phyloP scores from a whole-genome alignment of 2,113 vertebrate species.

The Odontophorus gujanensis region DNA sequence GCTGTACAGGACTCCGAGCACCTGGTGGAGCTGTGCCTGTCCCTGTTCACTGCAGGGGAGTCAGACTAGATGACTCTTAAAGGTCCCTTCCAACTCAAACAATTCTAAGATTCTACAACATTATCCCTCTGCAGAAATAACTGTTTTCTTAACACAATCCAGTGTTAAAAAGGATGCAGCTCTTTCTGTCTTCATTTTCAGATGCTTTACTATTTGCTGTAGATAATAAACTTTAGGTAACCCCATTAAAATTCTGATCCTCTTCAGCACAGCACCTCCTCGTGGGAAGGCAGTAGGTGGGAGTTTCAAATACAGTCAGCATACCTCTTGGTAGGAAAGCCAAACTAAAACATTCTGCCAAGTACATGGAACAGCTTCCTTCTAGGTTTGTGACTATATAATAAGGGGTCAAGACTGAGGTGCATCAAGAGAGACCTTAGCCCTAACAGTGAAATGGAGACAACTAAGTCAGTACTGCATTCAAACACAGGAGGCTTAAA shows the following conservation, averaged over 20 bases:
- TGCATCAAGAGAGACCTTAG: not conserved
- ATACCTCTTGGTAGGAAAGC: not conserved
- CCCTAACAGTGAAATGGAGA: not conserved
- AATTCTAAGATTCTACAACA: not conserved
- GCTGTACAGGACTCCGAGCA: too few relatives aligned
- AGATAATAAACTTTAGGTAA: not conserved
- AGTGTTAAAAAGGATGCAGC: not conserved
- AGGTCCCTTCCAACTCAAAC: too few relatives aligned
- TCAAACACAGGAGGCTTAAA: not conserved
- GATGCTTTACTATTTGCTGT: not conserved
- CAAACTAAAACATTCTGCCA: not conserved
- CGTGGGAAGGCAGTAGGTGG: not conserved
- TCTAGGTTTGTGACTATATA: not conserved
- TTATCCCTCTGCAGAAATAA: not conserved
- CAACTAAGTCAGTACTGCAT: not conserved
- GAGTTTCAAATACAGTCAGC: not conserved
- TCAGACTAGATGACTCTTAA: too few relatives aligned
- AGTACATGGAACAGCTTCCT: not conserved
- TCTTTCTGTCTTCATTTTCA: not conserved
- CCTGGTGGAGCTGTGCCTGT: too few relatives aligned
- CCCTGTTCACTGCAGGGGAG: too few relatives aligned
- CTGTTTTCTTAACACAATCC: not conserved
- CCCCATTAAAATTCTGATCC: not conserved
- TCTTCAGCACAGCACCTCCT: not conserved
- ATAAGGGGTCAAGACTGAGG: not conserved